These are phyloP conservation scores for Cynocephalus volans DNA, from an alignment of 2,113 vertebrate genomes.

Conservation along the genomic window DNA sequence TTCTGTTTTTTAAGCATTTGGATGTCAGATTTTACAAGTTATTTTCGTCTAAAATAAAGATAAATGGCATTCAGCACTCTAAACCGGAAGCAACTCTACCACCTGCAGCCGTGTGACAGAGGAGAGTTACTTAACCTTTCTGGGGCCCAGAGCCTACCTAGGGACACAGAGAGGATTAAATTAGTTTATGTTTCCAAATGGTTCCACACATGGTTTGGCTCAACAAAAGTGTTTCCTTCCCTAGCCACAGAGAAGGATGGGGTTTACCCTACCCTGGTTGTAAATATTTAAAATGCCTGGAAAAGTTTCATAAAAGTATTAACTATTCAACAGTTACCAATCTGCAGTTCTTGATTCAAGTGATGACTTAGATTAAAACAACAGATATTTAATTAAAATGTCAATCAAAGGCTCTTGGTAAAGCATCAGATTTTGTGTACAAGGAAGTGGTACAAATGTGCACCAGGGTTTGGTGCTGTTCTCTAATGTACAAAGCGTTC, in stretches of 20 bases:
- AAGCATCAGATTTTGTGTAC: background rate
- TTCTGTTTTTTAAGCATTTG: background rate
- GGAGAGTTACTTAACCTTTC: background rate
- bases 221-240: background rate
- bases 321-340: background rate
- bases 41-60: background rate
- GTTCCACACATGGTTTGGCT: background rate
- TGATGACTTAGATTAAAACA: background rate
- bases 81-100: background rate
- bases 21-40: background rate
- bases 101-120: too few species aligned
- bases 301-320: background rate
- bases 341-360: background rate
- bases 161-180: background rate
- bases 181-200: background rate
- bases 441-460: background rate
- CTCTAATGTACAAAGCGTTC: background rate
- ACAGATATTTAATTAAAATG: background rate
- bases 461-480: background rate
- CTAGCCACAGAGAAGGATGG: background rate
- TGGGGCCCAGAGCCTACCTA: background rate
- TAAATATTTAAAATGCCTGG: background rate
- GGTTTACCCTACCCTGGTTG: background rate
- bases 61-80: background rate
- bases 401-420: background rate